Evolutionary conservation across 2,113 vertebrate genomes (phyloP).

Genomic region (Tympanuchus pallidicinctus): DNA sequence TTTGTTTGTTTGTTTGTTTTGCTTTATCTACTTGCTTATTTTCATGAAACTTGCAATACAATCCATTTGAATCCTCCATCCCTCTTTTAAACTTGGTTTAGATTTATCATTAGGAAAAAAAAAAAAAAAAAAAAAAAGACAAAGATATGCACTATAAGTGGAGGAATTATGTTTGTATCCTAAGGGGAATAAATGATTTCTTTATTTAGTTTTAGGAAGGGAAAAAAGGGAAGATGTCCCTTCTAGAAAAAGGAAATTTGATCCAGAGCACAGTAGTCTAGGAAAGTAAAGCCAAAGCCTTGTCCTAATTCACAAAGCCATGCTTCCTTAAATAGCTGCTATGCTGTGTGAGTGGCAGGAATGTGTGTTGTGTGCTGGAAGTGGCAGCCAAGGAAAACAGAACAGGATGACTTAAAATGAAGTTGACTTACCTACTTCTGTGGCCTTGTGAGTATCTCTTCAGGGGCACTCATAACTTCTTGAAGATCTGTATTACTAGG

Average conservation of each 20-base stretch:
- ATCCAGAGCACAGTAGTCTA: background rate
- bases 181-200: background rate
- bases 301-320: background rate
- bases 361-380: background rate
- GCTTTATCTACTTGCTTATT: background rate
- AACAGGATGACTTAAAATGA: background rate
- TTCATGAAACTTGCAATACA: background rate
- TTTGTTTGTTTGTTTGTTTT: background rate
- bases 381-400: background rate
- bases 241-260: background rate
- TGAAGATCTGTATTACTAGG: background rate
- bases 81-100: background rate
- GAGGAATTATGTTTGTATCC: background rate
- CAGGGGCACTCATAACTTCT: background rate
- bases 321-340: background rate
- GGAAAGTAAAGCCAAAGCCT: background rate
- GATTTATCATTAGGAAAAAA: background rate
- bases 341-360: background rate
- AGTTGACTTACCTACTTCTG: background rate
- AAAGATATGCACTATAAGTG: background rate
- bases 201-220: background rate
- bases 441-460: background rate
- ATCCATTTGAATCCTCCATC: background rate
- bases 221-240: background rate
- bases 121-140: background rate